Evolutionary conservation across 2,113 vertebrate genomes (phyloP).

Genomic region (Phoxinus phoxinus): DNA sequence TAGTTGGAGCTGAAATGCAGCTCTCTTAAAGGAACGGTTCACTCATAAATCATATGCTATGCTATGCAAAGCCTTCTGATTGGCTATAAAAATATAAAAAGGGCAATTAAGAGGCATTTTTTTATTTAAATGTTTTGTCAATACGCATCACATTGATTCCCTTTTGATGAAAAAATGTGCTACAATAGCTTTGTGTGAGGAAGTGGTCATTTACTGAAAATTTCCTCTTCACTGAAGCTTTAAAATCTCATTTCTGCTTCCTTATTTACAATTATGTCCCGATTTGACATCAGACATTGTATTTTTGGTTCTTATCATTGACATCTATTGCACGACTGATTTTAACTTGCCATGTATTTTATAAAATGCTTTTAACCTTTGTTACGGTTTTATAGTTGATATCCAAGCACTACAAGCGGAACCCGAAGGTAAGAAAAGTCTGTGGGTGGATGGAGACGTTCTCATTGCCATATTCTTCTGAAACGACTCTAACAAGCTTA

Average conservation of each 20-base stretch:
- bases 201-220: neutral
- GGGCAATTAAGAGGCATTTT: neutral
- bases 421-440: conserved; percentile 48
- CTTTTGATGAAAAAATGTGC: too few relatives aligned
- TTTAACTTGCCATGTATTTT: neutral
- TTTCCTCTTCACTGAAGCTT: neutral
- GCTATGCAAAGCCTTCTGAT: neutral
- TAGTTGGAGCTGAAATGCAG: neutral
- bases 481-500: conserved; percentile 46
- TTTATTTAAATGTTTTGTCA: neutral
- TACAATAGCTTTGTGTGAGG: neutral
- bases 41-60: neutral
- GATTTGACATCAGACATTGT: neutral
- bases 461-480: conserved; percentile 32
- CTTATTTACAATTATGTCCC: neutral
- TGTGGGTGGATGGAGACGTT: conserved; percentile 35
- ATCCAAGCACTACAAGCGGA: conserved; percentile 27
- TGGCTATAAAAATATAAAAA: neutral
- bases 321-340: neutral
- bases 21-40: neutral
- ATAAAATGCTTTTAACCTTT: neutral
- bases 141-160: neutral
- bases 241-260: neutral
- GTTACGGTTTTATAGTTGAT: neutral
- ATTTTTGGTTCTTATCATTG: neutral